Evolutionary conservation across 92 coral and sea anemone species (phyloP).

Genomic region (Blastomussa wellsi): DNA sequence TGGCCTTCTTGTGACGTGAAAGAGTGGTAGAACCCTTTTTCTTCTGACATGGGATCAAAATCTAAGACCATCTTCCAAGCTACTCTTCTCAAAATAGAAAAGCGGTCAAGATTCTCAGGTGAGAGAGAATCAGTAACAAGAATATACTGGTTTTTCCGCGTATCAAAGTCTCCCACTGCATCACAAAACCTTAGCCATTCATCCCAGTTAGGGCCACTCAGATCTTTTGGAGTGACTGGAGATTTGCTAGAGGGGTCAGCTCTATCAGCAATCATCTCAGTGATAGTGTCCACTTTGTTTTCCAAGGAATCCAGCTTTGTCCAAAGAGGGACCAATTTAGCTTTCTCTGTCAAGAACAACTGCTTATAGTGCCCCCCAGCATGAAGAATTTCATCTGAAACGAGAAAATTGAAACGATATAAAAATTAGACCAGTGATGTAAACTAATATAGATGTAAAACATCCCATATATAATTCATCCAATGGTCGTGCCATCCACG

Average conservation of each 20-base stretch:
- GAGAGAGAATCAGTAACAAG: slow-evolving; percentile 73
- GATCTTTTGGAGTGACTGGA: slow-evolving; percentile 40
- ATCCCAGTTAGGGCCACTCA: slow-evolving; percentile 65
- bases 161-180: slow-evolving; percentile 64
- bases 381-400: slow-evolving; percentile 56
- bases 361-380: slow-evolving; percentile 65
- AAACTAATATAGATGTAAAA: no score
- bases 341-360: slow-evolving; percentile 56
- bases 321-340: not conserved
- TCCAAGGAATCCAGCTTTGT: slow-evolving; percentile 29
- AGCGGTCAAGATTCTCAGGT: slow-evolving; percentile 46
- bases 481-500: no score
- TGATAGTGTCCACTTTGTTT: slow-evolving; percentile 19
- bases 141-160: slow-evolving; percentile 71
- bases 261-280: not conserved
- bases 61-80: slow-evolving; percentile 94
- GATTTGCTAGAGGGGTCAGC: not conserved
- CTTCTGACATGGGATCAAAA: slow-evolving; percentile 82
- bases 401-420: not conserved
- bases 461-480: no score
- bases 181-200: slow-evolving; percentile 78
- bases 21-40: slow-evolving; percentile 70
- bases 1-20: slow-evolving; percentile 60
- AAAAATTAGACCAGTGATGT: not conserved
- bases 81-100: slow-evolving; percentile 68